Conservation (phyloP, 2,797 vertebrate species). For the Meda fulgida region DNA sequence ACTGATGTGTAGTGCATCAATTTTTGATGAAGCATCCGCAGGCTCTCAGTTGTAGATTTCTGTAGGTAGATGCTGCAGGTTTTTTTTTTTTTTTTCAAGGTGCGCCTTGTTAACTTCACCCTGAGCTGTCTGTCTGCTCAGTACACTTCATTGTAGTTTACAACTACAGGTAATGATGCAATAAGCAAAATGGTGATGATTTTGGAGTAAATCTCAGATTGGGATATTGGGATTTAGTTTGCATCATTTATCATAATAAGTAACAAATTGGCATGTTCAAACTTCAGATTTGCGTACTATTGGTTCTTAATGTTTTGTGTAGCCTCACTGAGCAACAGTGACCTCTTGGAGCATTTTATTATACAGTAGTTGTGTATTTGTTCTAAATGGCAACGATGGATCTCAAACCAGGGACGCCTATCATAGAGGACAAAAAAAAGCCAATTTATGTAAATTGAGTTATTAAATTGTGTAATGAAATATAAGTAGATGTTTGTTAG, state of each 20-base stretch:
- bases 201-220: background rate
- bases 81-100: constrained; percentile 24
- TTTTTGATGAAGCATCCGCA: constrained; percentile 80
- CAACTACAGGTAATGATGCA: constrained; percentile 22
- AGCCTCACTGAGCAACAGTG: too few relatives aligned
- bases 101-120: constrained; percentile 63
- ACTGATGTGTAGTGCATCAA: constrained; percentile 81
- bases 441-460: background rate
- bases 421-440: background rate
- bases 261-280: background rate
- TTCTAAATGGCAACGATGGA: background rate
- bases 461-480: background rate
- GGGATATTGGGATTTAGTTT: background rate
- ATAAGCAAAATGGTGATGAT: constrained; percentile 2
- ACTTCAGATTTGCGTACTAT: background rate
- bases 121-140: constrained; percentile 56
- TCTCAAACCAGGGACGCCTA: background rate
- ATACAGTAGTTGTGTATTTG: background rate
- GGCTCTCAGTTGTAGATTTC: constrained; percentile 59
- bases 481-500: background rate
- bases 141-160: constrained; percentile 43
- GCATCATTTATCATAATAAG: background rate
- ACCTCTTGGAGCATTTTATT: background rate
- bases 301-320: background rate
- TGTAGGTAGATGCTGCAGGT: constrained; percentile 46